A percentile compares a stretch with the other conserved stretches of the same genome.
phyloP scores from a whole-genome alignment of 2,113 vertebrate genomes.

The Pseudolaguvia tuberculata region DNA sequence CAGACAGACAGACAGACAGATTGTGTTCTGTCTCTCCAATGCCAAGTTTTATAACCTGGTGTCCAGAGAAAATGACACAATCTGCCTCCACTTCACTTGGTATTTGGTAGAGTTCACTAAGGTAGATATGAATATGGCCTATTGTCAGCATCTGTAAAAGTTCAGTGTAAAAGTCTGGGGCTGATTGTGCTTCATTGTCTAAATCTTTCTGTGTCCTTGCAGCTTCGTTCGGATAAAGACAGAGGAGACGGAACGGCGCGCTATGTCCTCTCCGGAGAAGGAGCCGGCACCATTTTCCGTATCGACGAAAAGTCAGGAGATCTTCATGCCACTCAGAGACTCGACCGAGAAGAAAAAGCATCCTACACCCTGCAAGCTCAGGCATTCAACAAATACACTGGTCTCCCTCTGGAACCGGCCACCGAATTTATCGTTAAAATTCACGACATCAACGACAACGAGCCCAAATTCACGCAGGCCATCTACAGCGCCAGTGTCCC shows the following conservation, averaged over 20 bases:
- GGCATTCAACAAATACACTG: slow-evolving; percentile 78
- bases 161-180: no score
- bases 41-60: no score
- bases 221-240: slow-evolving; percentile 88
- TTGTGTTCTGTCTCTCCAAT: no score
- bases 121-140: not conserved
- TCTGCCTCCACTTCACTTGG: no score
- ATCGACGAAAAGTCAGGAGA: slow-evolving; percentile 88
- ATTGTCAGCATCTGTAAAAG: not conserved
- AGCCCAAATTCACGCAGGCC: slow-evolving; percentile 68
- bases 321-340: slow-evolving; percentile 80
- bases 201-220: slow-evolving; percentile 53
- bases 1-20: no score
- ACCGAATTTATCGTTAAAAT: slow-evolving; percentile 85
- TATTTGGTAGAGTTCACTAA: no score
- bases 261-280: slow-evolving; percentile 86
- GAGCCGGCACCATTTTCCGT: slow-evolving; percentile 84
- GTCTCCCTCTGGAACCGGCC: slow-evolving; percentile 79
- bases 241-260: slow-evolving; percentile 81
- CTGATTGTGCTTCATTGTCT: not conserved
- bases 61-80: no score
- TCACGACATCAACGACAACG: slow-evolving; percentile 58
- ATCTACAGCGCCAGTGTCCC: slow-evolving; percentile 79
- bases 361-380: slow-evolving; percentile 80
- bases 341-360: slow-evolving; percentile 83